Percentiles rank a stretch among this genome's conserved stretches.
phyloP scores from a whole-genome alignment of 2,797 vertebrate species.

The Balearica regulorum region DNA sequence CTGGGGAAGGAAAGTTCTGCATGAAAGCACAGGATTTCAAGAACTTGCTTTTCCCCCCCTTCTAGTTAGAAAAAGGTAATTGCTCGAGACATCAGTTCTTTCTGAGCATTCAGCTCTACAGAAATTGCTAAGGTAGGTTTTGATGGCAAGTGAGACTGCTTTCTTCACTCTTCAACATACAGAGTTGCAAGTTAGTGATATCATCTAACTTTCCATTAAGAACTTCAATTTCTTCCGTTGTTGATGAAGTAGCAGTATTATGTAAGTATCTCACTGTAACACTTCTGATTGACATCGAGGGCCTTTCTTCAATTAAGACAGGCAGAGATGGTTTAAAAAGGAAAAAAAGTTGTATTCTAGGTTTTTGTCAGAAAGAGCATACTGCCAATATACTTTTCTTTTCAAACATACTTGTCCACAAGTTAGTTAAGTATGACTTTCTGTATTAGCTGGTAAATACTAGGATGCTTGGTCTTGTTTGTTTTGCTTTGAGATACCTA shows the following conservation, averaged over 20 bases:
- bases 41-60: not conserved
- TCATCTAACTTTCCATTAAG: not conserved
- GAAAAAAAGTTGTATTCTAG: not conserved
- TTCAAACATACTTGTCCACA: not conserved
- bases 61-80: not conserved
- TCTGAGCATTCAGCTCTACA: not conserved
- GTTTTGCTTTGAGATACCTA: not conserved
- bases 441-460: not conserved
- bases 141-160: not conserved
- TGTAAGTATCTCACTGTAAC: not conserved
- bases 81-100: not conserved
- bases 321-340: not conserved
- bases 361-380: not conserved
- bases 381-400: not conserved
- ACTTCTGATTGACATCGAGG: not conserved
- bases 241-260: not conserved
- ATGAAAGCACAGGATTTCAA: not conserved
- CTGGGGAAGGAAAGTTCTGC: not conserved
- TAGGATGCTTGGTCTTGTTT: not conserved
- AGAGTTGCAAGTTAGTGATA: not conserved
- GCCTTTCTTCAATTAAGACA: not conserved
- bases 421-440: not conserved
- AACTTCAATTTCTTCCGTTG: not conserved
- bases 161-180: not conserved
- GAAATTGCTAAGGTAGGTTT: not conserved